phyloP scores from a whole-genome alignment of 2,888 invertebrate genomes.

The Dryococelus australis region DNA sequence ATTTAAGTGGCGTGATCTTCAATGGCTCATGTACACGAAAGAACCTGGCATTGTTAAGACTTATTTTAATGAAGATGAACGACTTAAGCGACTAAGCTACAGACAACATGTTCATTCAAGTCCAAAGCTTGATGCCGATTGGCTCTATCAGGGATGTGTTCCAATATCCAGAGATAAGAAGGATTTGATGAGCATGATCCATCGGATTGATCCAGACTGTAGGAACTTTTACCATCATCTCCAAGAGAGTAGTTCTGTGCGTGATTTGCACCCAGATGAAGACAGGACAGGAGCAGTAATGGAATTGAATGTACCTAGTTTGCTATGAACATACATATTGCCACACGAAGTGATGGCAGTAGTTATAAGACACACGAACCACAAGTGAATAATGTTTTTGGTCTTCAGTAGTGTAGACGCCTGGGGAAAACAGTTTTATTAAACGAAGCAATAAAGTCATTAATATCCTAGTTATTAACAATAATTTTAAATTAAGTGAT shows the following conservation, averaged over 20 bases:
- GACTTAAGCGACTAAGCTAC: background rate
- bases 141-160: constrained; percentile 2
- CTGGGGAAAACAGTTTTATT: background rate
- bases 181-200: constrained; percentile 17
- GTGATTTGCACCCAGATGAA: background rate
- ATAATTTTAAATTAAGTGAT: background rate
- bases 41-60: background rate
- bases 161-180: constrained; percentile 25
- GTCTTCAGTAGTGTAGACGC: too few species aligned
- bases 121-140: background rate
- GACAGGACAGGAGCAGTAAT: background rate
- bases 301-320: background rate
- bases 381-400: too few species aligned
- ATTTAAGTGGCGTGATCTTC: background rate
- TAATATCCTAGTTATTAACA: background rate
- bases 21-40: background rate
- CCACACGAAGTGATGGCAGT: background rate
- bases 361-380: background rate
- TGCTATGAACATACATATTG: background rate
- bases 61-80: background rate
- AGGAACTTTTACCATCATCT: background rate
- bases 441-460: too few species aligned
- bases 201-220: background rate
- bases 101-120: background rate
- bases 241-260: background rate